These are phyloP conservation scores for Protomyctophum bolini DNA, from an alignment of 2,113 vertebrate genomes.

Conservation along the genomic window DNA sequence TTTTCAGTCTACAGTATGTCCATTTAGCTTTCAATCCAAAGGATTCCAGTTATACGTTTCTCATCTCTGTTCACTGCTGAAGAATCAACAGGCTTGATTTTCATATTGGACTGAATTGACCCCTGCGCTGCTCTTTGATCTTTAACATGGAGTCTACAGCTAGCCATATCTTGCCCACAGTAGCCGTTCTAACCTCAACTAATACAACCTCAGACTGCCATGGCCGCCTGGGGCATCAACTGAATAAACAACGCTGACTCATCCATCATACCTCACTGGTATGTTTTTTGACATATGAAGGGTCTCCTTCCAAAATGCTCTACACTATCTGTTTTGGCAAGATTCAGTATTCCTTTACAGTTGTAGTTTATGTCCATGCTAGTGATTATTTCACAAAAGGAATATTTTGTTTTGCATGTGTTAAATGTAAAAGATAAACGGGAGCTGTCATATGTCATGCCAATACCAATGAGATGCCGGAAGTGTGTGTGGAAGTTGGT, in stretches of 20 bases:
- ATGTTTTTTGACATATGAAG: conserved; percentile 27
- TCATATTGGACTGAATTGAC: conserved; percentile 19
- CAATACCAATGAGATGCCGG: background rate
- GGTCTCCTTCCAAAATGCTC: conserved; percentile 45
- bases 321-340: background rate
- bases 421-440: conserved; percentile 21
- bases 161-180: conserved; percentile 57
- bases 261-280: conserved; percentile 61
- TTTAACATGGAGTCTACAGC: conserved; percentile 42
- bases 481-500: conserved; percentile 6
- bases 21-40: background rate
- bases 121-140: conserved; percentile 55
- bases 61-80: background rate
- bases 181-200: conserved; percentile 51
- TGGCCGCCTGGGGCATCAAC: conserved; percentile 35
- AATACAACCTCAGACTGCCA: conserved; percentile 20
- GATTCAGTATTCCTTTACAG: background rate
- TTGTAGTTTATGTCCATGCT: conserved; percentile 9
- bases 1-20: background rate
- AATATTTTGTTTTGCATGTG: background rate
- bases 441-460: background rate
- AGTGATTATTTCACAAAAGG: conserved; percentile 26
- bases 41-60: conserved; percentile 13
- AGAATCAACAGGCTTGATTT: conserved; percentile 1
- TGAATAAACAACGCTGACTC: conserved; percentile 14